A percentile compares a stretch with the other conserved stretches of the same genome.
Evolutionary conservation across 1,140 invertebrate genomes (phyloP).

Genomic region (Papilio glaucus): DNA sequence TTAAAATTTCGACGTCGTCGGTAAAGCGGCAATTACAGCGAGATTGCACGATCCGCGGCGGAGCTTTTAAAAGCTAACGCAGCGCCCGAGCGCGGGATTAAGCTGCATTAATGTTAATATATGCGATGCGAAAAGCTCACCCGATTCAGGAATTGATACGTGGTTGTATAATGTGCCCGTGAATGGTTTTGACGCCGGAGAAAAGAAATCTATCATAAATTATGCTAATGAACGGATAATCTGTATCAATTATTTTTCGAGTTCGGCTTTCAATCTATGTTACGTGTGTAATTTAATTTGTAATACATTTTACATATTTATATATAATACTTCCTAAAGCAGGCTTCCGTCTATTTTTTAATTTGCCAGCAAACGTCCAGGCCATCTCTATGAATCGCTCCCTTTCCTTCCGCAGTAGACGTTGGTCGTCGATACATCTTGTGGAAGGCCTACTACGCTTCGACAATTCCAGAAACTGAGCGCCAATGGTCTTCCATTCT

Average conservation of each 20-base stretch:
- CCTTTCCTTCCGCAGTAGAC: too few relatives aligned
- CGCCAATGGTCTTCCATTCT: too few relatives aligned
- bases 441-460: too few relatives aligned
- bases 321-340: too few relatives aligned
- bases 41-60: constrained; percentile 47
- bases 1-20: constrained; percentile 50
- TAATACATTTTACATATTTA: too few relatives aligned
- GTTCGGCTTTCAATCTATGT: background rate
- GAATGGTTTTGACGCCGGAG: background rate
- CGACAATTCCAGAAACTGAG: too few relatives aligned
- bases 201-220: constrained; percentile 26
- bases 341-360: too few relatives aligned
- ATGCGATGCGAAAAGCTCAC: constrained; percentile 28
- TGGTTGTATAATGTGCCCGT: background rate
- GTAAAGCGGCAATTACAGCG: constrained; percentile 48
- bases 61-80: constrained; percentile 41
- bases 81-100: constrained; percentile 2
- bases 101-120: constrained; percentile 18
- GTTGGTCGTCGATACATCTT: too few relatives aligned
- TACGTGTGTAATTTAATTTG: background rate
- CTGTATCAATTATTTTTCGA: background rate
- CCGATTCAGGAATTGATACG: background rate
- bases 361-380: too few relatives aligned
- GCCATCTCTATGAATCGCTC: too few relatives aligned
- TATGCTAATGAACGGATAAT: constrained; percentile 16